A percentile compares a stretch with the other conserved stretches of the same genome.
Conservation (phyloP, 2,888 invertebrate species). For the Ctenicera cuprea region DNA sequence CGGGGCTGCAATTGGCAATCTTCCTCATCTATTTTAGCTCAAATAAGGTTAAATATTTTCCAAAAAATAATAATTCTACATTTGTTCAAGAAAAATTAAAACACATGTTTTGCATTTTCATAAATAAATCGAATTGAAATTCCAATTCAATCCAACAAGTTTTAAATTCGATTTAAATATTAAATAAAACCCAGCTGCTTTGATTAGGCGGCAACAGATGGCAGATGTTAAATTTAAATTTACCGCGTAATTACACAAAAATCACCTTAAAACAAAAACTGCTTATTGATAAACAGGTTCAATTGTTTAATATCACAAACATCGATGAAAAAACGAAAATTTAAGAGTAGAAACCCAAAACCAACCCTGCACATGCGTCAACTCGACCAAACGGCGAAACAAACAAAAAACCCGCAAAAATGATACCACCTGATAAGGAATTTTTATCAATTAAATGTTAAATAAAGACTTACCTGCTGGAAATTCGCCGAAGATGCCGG, state of each 20-base stretch:
- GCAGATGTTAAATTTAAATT: background rate
- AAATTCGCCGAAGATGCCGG: slow-evolving; percentile 61
- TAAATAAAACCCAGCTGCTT: too few relatives aligned
- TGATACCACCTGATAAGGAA: too few relatives aligned
- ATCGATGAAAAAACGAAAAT: background rate
- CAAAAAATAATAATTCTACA: too few relatives aligned
- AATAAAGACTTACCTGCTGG: slow-evolving; percentile 57
- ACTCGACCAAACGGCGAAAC: background rate
- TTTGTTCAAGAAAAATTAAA: too few relatives aligned
- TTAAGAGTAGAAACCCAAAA: too few relatives aligned
- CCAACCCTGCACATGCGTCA: background rate
- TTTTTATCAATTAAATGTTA: background rate
- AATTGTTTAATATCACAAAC: slow-evolving; percentile 1
- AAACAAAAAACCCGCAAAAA: slow-evolving; percentile 2
- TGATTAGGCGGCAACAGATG: too few relatives aligned
- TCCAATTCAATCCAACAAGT: background rate
- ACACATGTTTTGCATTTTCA: too few relatives aligned
- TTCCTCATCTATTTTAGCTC: slow-evolving; percentile 58
- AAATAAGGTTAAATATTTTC: background rate
- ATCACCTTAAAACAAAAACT: background rate
- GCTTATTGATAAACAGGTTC: background rate
- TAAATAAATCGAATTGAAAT: slow-evolving; percentile 11
- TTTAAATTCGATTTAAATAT: too few relatives aligned
- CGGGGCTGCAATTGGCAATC: slow-evolving; percentile 58
- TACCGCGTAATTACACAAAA: background rate